Base-by-base conservation (phyloP, 2,113 vertebrate genomes). In the Anolis sagrei region DNA sequence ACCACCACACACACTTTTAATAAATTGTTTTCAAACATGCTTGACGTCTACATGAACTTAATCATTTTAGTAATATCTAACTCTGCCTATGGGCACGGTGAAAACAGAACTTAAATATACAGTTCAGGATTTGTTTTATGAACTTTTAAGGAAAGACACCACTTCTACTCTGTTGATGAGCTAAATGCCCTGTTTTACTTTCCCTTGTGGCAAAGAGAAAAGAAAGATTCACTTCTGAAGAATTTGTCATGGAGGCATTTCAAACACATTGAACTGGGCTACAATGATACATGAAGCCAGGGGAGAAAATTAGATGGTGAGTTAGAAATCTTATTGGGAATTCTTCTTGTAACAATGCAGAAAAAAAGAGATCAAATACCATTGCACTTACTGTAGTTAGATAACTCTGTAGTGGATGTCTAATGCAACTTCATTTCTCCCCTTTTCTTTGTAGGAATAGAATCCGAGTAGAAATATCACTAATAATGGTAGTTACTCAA, bases 31-130 rank as follows among this genome's bases (percentile, higher is more conserved):
- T 94, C 49, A 90, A 89, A 92, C 54, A 77, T 84, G 87, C 82
- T 86, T 93, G 87, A 92, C 64, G 93, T 79, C 93, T 93, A 91
- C 94, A 93, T 87, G 88, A 93, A 91, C 29, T 93, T 94, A 86
- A 90, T 93, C 6, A 90, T 93, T 88, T 89, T 84, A 88, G 51
- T 74, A 92, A 88, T 89, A 89, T 89, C 62, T n/a, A 87, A 54
- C 58, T 76, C 75, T 95, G 86, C 85, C 86, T 87, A 44, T 87
- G 89, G 92, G 91, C 76, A 94, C 61, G 49, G 89, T 73, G 39
- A 76, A 32, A 93, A 91, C 82, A 73, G 9, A 39, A 86, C 88
- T 92, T 86, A 92, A 85, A 82, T 87, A 78, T 51, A 88, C 18
- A 85, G 44, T 90, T 91, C 77, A 21, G 83, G 81, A 93, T 93